phyloP scores from a whole-genome alignment of 2,797 vertebrate species.

The Hozukius guyotensis region DNA sequence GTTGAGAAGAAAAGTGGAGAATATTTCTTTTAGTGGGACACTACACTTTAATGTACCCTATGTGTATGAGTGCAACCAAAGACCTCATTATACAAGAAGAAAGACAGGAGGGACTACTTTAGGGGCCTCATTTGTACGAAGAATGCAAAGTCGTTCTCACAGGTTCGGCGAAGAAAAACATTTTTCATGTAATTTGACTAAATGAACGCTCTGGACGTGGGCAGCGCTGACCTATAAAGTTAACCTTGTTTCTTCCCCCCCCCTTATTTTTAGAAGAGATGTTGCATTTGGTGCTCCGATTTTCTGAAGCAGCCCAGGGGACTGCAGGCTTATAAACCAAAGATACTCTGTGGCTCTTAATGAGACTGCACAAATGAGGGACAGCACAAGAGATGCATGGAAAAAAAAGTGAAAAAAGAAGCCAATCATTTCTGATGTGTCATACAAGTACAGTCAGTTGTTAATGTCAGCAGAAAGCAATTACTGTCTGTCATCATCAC shows the following conservation, averaged over 20 bases:
- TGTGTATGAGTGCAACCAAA: conserved; percentile 1
- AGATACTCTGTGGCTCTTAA: conserved; percentile 25
- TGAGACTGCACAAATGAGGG: conserved; percentile 41
- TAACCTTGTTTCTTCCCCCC: conserved; percentile 57
- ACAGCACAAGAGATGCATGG: neutral
- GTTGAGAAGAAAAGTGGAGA: neutral
- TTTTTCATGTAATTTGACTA: conserved; percentile 21
- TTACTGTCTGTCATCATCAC: neutral
- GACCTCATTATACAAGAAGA: conserved; percentile 3
- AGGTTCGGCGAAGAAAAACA: neutral
- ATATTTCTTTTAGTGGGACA: neutral
- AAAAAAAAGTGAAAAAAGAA: neutral
- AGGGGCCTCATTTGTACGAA: conserved; percentile 20
- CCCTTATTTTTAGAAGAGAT: conserved; percentile 49
- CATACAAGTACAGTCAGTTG: neutral
- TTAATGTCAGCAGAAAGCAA: conserved; percentile 4
- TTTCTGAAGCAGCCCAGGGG: conserved; percentile 42
- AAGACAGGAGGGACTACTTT: neutral
- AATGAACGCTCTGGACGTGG: conserved; percentile 23
- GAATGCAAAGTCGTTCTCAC: neutral
- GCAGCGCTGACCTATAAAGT: conserved; percentile 50
- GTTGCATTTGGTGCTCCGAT: conserved; percentile 46
- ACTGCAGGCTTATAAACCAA: conserved; percentile 21
- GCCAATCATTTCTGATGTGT: conserved; percentile 4
- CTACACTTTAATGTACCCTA: neutral